Conservation (phyloP, 2,113 vertebrate genomes). For the Aphyosemion australe region DNA sequence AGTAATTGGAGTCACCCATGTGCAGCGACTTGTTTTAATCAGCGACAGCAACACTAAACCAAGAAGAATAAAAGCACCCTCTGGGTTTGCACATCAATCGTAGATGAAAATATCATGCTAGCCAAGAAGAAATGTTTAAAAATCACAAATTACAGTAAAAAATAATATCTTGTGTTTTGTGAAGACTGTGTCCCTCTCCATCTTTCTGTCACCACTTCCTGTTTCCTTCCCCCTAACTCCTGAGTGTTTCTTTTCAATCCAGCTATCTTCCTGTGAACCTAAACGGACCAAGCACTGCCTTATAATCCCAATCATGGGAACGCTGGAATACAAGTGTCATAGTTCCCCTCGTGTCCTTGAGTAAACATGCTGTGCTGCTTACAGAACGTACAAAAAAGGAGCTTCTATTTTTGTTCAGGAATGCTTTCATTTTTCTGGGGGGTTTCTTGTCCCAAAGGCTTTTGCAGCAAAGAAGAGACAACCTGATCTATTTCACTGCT, state of each 20-base stretch:
- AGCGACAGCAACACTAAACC: slow-evolving; percentile 14
- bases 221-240: not conserved
- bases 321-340: slow-evolving; percentile 44
- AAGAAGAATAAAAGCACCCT: not conserved
- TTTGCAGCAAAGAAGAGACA: not conserved
- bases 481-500: not conserved
- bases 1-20: slow-evolving; percentile 17
- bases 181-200: not conserved
- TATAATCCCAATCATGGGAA: slow-evolving; percentile 54
- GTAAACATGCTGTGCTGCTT: slow-evolving; percentile 37
- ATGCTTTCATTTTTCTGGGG: slow-evolving; percentile 28
- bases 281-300: slow-evolving; percentile 2
- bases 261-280: slow-evolving; percentile 8
- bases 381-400: slow-evolving; percentile 39
- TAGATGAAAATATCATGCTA: slow-evolving; percentile 4
- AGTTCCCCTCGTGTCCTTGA: slow-evolving; percentile 44
- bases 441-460: slow-evolving; percentile 3
- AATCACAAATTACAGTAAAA: slow-evolving; percentile 10
- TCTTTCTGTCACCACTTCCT: not conserved
- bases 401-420: slow-evolving; percentile 65
- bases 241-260: slow-evolving; percentile 3
- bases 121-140: slow-evolving; percentile 5
- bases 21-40: slow-evolving; percentile 35
- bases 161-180: not conserved
- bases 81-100: slow-evolving; percentile 23